phyloP scores from a whole-genome alignment of 30 jellyfish, hydroid and myxozoan genomes.

The Phacellophora camtschatica region DNA sequence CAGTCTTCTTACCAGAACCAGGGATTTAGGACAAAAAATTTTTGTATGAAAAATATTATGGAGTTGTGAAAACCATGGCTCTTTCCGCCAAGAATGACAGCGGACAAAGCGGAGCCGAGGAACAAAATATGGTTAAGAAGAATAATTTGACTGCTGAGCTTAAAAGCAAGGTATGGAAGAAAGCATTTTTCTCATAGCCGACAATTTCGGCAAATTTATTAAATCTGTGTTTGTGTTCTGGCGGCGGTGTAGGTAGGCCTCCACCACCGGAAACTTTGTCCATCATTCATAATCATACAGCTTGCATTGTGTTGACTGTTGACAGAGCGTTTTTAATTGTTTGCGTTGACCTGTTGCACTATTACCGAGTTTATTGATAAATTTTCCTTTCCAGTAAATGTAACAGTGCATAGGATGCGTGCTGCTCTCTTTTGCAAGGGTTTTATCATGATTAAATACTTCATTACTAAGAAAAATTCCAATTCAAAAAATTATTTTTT shows the following conservation, averaged over 20 bases:
- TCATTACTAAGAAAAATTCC: no score
- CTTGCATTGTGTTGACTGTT: slow-evolving; percentile 1
- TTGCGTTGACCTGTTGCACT: neutral
- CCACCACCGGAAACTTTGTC: slow-evolving; percentile 48
- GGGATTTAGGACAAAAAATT: slow-evolving; percentile 31
- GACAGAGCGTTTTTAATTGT: neutral
- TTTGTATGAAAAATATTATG: slow-evolving; percentile 8
- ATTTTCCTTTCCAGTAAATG: no score
- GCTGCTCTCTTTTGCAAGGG: no score
- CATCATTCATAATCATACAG: neutral
- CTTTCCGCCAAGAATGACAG: slow-evolving; percentile 78
- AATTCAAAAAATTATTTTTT: no score
- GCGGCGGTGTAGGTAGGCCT: no score
- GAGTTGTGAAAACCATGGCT: slow-evolving; percentile 67
- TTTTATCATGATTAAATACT: no score
- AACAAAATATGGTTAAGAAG: slow-evolving; percentile 40
- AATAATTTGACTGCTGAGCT: slow-evolving; percentile 14
- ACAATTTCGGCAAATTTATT: no score
- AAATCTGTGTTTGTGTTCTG: no score
- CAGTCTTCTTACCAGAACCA: slow-evolving; percentile 37
- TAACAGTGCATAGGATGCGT: no score
- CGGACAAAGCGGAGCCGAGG: slow-evolving; percentile 80
- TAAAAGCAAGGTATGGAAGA: slow-evolving; percentile 16
- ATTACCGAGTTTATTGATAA: no score
- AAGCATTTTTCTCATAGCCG: no score